Evolutionary conservation across 1,140 invertebrate genomes (phyloP).

Genomic region (Paramacrobiotus metropolitanus): DNA sequence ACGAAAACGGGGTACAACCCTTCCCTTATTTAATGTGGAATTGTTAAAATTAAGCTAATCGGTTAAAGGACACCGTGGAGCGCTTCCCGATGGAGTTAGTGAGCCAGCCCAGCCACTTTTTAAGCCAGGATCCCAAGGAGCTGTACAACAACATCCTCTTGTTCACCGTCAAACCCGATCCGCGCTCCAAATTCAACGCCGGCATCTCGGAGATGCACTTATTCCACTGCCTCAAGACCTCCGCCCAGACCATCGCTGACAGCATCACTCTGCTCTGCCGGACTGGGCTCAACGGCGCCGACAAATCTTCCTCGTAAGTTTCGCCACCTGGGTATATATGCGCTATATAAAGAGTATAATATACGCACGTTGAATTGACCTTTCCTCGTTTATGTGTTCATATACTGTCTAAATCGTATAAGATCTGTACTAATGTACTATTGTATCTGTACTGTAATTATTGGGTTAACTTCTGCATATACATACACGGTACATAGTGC

Average conservation of each 20-base stretch:
- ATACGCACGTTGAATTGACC: too few relatives aligned
- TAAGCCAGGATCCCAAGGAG: conserved; percentile 81
- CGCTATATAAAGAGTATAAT: too few relatives aligned
- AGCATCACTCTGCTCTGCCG: background rate
- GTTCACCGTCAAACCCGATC: conserved; percentile 54
- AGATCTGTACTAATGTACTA: too few relatives aligned
- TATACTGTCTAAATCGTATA: too few relatives aligned
- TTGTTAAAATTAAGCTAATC: too few relatives aligned
- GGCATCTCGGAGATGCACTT: conserved; percentile 80
- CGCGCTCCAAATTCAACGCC: conserved; percentile 27
- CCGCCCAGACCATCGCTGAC: conserved; percentile 2
- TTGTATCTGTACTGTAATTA: too few relatives aligned
- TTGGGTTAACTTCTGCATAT: too few relatives aligned
- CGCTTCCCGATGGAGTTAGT: conserved; percentile 73
- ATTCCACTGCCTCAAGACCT: conserved; percentile 41
- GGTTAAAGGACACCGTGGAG: conserved; percentile 67
- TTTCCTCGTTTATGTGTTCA: too few relatives aligned
- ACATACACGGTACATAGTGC: too few relatives aligned
- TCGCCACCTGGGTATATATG: too few relatives aligned
- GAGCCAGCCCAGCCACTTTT: conserved; percentile 82
- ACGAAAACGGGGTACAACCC: conserved; percentile 64
- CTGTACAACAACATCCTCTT: conserved; percentile 95
- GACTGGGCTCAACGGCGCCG: too few relatives aligned
- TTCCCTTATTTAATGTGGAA: background rate
- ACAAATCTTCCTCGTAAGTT: too few relatives aligned